Conservation (phyloP, 2,888 invertebrate species). For the Tetramorium bicarinatum region DNA sequence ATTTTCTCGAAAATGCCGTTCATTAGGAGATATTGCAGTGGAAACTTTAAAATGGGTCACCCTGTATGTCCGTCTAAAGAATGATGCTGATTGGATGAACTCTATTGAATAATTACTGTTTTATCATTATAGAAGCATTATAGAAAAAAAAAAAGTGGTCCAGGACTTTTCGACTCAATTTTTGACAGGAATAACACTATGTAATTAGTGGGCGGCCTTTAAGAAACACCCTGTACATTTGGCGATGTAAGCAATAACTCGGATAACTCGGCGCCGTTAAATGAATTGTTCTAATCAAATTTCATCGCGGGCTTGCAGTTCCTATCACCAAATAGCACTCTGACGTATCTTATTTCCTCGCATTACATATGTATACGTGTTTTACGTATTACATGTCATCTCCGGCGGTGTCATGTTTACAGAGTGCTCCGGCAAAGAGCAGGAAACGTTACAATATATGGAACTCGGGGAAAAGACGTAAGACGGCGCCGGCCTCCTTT, state of each 20-base stretch:
- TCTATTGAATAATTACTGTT: too few species aligned
- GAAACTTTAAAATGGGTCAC: too few species aligned
- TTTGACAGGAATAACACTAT: too few species aligned
- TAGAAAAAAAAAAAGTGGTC: too few species aligned
- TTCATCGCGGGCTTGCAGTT: background rate
- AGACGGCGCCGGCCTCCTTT: background rate
- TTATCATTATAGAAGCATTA: too few species aligned
- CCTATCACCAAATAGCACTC: conserved; percentile 21
- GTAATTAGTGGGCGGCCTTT: too few species aligned
- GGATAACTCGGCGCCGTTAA: conserved; percentile 5
- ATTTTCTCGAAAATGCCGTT: too few species aligned
- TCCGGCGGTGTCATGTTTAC: conserved; percentile 53
- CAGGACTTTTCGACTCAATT: too few species aligned
- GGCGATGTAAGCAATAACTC: background rate
- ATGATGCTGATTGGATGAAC: too few species aligned
- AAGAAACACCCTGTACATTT: background rate
- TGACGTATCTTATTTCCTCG: conserved; percentile 47
- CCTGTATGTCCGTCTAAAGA: too few species aligned
- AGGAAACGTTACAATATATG: conserved; percentile 42
- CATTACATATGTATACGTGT: conserved; percentile 40
- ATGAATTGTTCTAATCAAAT: conserved; percentile 36
- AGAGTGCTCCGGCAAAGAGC: conserved; percentile 45
- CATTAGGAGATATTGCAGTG: too few species aligned
- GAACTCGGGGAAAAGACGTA: conserved; percentile 38
- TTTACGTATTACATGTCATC: conserved; percentile 55